A percentile compares a stretch with the other conserved stretches of the same genome.
Conservation (phyloP, 2,113 vertebrate genomes). For the Apodemus sylvaticus region DNA sequence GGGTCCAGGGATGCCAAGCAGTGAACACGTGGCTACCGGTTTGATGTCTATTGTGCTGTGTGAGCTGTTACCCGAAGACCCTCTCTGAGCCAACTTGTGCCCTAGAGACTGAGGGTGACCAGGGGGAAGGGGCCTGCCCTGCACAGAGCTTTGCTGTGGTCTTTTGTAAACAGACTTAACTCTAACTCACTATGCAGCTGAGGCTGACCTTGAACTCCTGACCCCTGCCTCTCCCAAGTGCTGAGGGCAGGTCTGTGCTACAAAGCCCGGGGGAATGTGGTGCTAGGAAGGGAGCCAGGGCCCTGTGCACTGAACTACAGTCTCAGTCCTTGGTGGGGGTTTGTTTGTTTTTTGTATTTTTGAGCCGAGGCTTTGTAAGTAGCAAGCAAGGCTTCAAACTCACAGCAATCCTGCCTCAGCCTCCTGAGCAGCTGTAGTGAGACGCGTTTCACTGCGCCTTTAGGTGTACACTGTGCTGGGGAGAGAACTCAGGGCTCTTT, state of each 20-base stretch:
- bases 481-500: neutral
- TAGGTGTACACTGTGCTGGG: too few relatives aligned
- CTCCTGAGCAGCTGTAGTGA: neutral
- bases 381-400: neutral
- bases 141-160: neutral
- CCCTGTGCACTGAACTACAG: neutral
- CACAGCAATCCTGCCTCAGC: neutral
- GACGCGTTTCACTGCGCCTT: neutral
- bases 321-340: too few relatives aligned
- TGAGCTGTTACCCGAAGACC: neutral
- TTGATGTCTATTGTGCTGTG: neutral
- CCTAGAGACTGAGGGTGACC: neutral
- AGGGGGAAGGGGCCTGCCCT: neutral
- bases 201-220: neutral
- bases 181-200: neutral
- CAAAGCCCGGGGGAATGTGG: rapidly evolving
- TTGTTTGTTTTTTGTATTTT: neutral
- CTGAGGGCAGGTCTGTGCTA: neutral
- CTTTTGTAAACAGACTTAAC: neutral
- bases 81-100: neutral
- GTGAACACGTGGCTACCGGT: neutral
- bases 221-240: neutral
- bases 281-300: neutral
- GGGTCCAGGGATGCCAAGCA: neutral
- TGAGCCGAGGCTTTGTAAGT: neutral